These are phyloP conservation scores for Mus spretus DNA, from an alignment of 2,797 vertebrate species.

Conservation along the genomic window DNA sequence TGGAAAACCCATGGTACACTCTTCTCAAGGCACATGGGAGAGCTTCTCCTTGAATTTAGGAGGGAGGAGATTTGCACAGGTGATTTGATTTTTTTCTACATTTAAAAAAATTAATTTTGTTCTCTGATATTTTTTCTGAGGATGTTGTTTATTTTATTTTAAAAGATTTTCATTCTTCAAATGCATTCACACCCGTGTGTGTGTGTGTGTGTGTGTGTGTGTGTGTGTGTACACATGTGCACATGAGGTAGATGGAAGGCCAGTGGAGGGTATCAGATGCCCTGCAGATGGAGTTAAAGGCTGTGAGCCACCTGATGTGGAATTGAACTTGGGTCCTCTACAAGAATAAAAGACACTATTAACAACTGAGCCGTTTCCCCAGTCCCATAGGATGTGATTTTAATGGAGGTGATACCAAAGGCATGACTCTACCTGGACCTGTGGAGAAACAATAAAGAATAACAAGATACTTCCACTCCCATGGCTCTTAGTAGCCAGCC, in stretches of 20 bases:
- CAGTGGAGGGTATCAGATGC: background rate
- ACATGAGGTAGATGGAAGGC: background rate
- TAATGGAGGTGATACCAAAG: too few relatives aligned
- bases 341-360: background rate
- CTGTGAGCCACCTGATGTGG: background rate
- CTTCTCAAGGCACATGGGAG: background rate
- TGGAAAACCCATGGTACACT: background rate
- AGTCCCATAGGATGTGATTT: background rate
- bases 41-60: background rate
- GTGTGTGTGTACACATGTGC: background rate
- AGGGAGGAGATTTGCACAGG: background rate
- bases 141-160: background rate
- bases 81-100: background rate
- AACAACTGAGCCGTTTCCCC: background rate
- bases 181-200: background rate
- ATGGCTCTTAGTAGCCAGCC: rapidly evolving
- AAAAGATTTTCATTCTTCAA: background rate
- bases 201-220: background rate
- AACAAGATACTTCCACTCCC: background rate
- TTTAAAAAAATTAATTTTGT: background rate
- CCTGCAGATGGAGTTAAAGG: background rate
- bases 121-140: background rate
- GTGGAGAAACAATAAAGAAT: background rate
- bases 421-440: too few relatives aligned
- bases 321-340: background rate